Percentiles rank a stretch among this genome's conserved stretches.
These are phyloP conservation scores for Argyresthia albistria DNA, from an alignment of 2,888 invertebrate genomes.

Conservation along the genomic window DNA sequence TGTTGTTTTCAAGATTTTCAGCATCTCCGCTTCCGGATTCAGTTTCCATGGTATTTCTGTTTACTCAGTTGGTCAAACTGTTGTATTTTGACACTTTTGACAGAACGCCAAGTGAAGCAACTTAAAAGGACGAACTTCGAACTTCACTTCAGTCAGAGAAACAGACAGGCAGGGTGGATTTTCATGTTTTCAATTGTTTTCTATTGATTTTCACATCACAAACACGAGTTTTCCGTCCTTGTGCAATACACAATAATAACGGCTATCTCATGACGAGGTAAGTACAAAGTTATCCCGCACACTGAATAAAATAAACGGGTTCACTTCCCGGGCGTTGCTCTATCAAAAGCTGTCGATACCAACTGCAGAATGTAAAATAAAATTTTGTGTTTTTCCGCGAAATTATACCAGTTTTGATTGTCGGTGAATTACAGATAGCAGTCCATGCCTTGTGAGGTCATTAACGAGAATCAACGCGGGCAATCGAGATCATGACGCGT, in stretches of 20 bases:
- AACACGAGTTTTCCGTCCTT: slow-evolving; percentile 17
- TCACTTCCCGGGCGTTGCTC: no score
- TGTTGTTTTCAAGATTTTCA: no score
- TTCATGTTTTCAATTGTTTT: slow-evolving; percentile 11
- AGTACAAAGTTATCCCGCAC: slow-evolving; percentile 9
- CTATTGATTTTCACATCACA: slow-evolving; percentile 9
- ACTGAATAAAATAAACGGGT: background rate
- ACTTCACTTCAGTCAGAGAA: slow-evolving; percentile 5
- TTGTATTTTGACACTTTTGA: no score
- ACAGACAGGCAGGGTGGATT: slow-evolving; percentile 3
- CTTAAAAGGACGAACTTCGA: slow-evolving; percentile 1
- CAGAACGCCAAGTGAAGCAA: background rate
- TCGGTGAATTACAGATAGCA: no score
- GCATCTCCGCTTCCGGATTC: no score
- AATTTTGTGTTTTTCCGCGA: no score
- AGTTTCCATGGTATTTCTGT: no score
- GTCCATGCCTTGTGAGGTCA: slow-evolving; percentile 6
- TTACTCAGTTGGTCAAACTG: no score
- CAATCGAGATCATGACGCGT: slow-evolving; percentile 45
- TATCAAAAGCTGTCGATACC: no score
- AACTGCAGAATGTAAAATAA: no score
- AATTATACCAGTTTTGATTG: no score
- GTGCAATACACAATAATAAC: slow-evolving; percentile 12
- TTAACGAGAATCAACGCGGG: slow-evolving; percentile 31
- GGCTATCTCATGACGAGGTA: slow-evolving; percentile 27